Evolutionary conservation across 2,113 vertebrate genomes (phyloP), one percentile per base, ranked within the genome.

Genomic region (Macquaria ambigua): DNA sequence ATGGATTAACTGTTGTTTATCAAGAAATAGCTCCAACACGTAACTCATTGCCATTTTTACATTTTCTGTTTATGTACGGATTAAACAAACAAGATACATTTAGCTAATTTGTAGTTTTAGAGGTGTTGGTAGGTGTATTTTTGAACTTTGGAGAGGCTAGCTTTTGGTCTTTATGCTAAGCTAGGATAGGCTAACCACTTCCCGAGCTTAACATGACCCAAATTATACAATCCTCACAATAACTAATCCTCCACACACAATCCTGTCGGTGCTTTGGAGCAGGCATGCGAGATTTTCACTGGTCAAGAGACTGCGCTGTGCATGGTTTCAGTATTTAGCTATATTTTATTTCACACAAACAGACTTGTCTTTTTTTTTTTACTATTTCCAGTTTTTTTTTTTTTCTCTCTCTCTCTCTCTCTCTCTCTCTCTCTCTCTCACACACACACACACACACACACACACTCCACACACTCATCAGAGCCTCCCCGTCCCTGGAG

Each of bases 401-500:
- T 20, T 43, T 10, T 61, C 41, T 18, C 63, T 39, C 25, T 31
- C 28, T 31, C 28, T 31, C 28, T 55, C 68, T 56, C 43, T 64
- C 58, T 37, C 37, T 46, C 25, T 41, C 16, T 59, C 41, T 18
- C 62, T 37, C 25, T 55, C 68, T 56, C 43, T 64, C 58, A 37
- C 37, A 37, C 37, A 37, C 39, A 39, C 39, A 39, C 39, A 39
- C 63, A 7, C 31, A 41, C n/a, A 66, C 58, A 76, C 81, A 73
- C 56, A 10, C 41, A 39, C 15, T 55, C 25, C n/a, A 69, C 21
- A 8, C 23, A 61, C n/a, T 84, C 79, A 77, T 80, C 61, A 39
- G 21, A 78, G 69, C 70, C 28, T 31, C 53, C 15, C 3, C 4
- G 63, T 89, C 90, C 81, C 89, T 56, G 41, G 82, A 89, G 93